phyloP scores from a whole-genome alignment of 1,140 invertebrate species.

The Ectropis grisescens region DNA sequence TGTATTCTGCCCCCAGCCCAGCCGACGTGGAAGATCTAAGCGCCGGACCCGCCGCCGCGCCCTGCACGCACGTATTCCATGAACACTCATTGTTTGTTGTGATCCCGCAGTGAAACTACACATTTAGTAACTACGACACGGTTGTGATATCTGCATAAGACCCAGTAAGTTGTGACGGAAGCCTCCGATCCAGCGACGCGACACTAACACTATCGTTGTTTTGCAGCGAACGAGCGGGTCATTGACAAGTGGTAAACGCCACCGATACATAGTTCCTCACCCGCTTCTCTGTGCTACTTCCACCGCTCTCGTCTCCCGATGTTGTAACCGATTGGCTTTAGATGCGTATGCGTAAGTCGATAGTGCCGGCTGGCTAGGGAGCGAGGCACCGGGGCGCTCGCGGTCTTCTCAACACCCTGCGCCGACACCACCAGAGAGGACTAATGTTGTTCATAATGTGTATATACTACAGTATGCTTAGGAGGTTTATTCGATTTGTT shows the following conservation, averaged over 20 bases:
- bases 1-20: slow-evolving; percentile 64
- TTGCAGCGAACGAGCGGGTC: slow-evolving; percentile 73
- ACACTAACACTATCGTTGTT: slow-evolving; percentile 68
- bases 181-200: slow-evolving; percentile 37
- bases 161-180: slow-evolving; percentile 55
- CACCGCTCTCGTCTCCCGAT: slow-evolving; percentile 53
- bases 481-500: slow-evolving; percentile 67
- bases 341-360: slow-evolving; percentile 13
- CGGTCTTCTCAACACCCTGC: slow-evolving; percentile 21
- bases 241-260: slow-evolving; percentile 72
- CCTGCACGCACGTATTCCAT: slow-evolving; percentile 68
- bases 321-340: slow-evolving; percentile 44
- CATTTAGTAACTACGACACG: slow-evolving; percentile 61
- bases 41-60: slow-evolving; percentile 48
- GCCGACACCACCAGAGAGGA: slow-evolving; percentile 50
- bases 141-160: slow-evolving; percentile 60
- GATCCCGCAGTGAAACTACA: slow-evolving; percentile 66
- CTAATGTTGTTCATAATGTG: slow-evolving; percentile 62
- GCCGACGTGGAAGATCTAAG: slow-evolving; percentile 58
- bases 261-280: slow-evolving; percentile 60
- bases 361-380: slow-evolving; percentile 10
- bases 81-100: slow-evolving; percentile 68
- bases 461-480: slow-evolving; percentile 68
- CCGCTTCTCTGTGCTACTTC: slow-evolving; percentile 59
- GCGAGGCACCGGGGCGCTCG: slow-evolving; percentile 14